Percentiles rank a stretch among this genome's conserved stretches.
Evolutionary conservation across 2,113 vertebrate species (phyloP).

Genomic region (Rostratula benghalensis): DNA sequence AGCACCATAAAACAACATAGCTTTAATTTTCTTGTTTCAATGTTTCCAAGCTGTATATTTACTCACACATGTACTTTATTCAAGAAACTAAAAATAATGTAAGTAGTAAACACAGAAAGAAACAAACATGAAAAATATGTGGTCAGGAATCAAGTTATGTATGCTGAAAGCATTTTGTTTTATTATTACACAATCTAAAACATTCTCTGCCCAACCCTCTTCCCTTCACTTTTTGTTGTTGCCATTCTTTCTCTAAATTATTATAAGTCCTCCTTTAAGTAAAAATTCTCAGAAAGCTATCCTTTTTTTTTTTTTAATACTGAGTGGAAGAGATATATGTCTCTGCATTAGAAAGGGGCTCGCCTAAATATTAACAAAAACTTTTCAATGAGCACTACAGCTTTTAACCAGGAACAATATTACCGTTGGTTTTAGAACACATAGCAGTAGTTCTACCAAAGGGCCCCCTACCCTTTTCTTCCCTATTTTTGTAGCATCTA

Average conservation of each 20-base stretch:
- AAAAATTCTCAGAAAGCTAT: neutral
- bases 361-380: neutral
- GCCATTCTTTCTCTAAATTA: neutral
- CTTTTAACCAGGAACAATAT: neutral
- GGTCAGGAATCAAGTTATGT: neutral
- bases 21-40: neutral
- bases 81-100: neutral
- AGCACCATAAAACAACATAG: neutral
- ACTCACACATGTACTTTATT: neutral
- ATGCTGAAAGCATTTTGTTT: neutral
- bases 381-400: neutral
- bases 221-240: neutral
- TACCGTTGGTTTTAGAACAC: neutral
- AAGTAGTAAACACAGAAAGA: neutral
- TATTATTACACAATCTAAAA: neutral
- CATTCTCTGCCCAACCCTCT: neutral
- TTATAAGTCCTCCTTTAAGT: neutral
- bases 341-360: neutral
- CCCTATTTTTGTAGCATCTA: neutral
- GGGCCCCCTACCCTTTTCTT: accelerated
- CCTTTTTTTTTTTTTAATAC: neutral
- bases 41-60: neutral
- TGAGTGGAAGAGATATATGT: neutral
- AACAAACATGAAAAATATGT: neutral
- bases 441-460: neutral